Evolutionary conservation across 2,113 vertebrate genomes (phyloP), one percentile per base, ranked within the genome.

Genomic region (Machaerirhynchus nigripectus): DNA sequence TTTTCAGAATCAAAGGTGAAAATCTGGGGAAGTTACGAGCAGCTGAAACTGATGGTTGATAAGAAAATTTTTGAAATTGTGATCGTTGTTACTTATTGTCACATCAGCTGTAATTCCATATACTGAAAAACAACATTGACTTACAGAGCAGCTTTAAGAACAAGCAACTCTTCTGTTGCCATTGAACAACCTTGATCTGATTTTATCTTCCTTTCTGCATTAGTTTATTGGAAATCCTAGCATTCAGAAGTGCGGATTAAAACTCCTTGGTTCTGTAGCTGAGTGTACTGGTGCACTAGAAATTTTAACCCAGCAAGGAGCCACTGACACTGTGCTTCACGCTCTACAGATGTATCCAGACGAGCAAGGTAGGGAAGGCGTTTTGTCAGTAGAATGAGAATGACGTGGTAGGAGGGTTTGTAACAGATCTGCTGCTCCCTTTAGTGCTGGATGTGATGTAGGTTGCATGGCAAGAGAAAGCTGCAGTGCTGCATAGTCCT

Each of bases 301-400:
- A 89, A 95, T 99, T 40, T 98, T 99, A 90, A 98, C 98, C 73
- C 98, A 98, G 68, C 98, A 99, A 94, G 99, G 99, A 76, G 98
- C 99, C 44, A 96, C 99, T 75, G 99, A 99, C 93, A 99, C 98
- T 0, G 97, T 98, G 37, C 98, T 99, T 42, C 99, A 99, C 37
- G 98, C 98, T 10, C 96, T 99, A 2, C 99, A 99, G 96, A 99
- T 99, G 99, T 99, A 99, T 96, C 99, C 99, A 26, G 97, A 96
- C 11, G 98, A 99, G 22, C 98, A 98, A 98, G 99, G 99, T 99
- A 60, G 44, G 53, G 57, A 50, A 91, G 44, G 13, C 71, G 7
- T 74, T 86, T 31, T 59, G 22, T 56, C 37, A 44, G n/a, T 31
- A 71, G 31, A 82, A 49, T 33, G 22, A 60, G 57, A 56, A 42